phyloP scores from a whole-genome alignment of 2,888 invertebrate genomes.

The Phyto melanocephala region DNA sequence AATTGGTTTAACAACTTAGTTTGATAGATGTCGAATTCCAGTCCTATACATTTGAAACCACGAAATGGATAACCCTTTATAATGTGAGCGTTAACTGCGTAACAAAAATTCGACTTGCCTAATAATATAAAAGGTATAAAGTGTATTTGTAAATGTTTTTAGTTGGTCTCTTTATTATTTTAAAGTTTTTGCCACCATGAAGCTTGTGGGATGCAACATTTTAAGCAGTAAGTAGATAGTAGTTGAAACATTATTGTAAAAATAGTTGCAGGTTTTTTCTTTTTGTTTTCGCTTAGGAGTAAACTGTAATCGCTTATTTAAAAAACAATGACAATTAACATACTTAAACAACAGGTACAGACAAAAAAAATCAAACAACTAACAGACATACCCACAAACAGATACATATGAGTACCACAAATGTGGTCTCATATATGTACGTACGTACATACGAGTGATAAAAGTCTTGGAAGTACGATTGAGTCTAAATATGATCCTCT shows the following conservation, averaged over 20 bases:
- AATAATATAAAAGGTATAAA: no score
- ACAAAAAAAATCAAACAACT: neutral
- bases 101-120: no score
- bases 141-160: no score
- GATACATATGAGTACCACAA: neutral
- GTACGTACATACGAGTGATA: slow-evolving; percentile 13
- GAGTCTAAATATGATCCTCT: neutral
- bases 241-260: slow-evolving; percentile 24
- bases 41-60: no score
- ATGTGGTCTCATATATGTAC: slow-evolving; percentile 36
- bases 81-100: no score
- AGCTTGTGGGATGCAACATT: slow-evolving; percentile 57
- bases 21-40: no score
- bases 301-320: slow-evolving; percentile 63
- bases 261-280: neutral
- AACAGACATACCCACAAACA: neutral
- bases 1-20: no score
- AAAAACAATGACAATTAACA: slow-evolving; percentile 64
- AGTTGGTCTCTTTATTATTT: slow-evolving; percentile 35
- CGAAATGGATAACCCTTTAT: no score
- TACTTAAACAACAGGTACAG: slow-evolving; percentile 58
- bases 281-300: neutral
- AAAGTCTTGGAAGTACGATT: slow-evolving; percentile 32
- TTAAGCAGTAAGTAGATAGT: slow-evolving; percentile 17
- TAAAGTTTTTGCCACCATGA: neutral